Conservation (phyloP, 2,113 vertebrate genomes). For the Xiphias gladius region DNA sequence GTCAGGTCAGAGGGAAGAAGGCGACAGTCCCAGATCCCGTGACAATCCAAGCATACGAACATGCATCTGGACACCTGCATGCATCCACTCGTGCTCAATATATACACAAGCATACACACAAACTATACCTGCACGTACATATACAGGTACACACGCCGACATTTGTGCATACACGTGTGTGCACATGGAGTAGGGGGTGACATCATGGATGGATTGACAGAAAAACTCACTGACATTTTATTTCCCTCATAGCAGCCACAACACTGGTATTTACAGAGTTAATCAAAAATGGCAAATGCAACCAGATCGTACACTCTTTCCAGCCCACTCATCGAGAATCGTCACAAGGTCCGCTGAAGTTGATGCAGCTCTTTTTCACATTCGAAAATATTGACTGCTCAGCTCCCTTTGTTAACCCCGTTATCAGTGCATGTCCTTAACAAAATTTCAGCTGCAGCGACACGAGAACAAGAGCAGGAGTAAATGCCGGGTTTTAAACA, state of each 20-base stretch:
- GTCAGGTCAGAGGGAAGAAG: conserved; percentile 81
- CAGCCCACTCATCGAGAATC: conserved; percentile 47
- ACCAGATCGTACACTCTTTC: conserved; percentile 45
- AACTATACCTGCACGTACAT: not conserved
- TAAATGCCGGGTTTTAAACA: not conserved
- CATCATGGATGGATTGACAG: conserved; percentile 38
- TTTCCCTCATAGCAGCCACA: conserved; percentile 12
- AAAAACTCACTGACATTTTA: conserved; percentile 48
- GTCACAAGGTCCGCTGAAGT: conserved; percentile 44
- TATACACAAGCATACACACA: not conserved
- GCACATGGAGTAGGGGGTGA: conserved; percentile 13
- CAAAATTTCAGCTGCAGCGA: not conserved
- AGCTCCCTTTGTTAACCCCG: conserved; percentile 47
- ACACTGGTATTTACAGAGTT: conserved; percentile 46
- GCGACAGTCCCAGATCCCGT: not conserved
- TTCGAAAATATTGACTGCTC: conserved; percentile 69
- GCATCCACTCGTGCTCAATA: conserved; percentile 28
- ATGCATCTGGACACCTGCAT: conserved; percentile 39
- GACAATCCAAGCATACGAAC: conserved; percentile 43
- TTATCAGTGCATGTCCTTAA: conserved; percentile 15
- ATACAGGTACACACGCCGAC: not conserved
- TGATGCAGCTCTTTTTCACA: conserved; percentile 62
- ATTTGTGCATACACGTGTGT: conserved; percentile 2
- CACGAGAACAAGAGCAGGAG: not conserved
- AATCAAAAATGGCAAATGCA: conserved; percentile 43